phyloP scores from a whole-genome alignment of 2,113 vertebrate genomes.

The Origma solitaria region DNA sequence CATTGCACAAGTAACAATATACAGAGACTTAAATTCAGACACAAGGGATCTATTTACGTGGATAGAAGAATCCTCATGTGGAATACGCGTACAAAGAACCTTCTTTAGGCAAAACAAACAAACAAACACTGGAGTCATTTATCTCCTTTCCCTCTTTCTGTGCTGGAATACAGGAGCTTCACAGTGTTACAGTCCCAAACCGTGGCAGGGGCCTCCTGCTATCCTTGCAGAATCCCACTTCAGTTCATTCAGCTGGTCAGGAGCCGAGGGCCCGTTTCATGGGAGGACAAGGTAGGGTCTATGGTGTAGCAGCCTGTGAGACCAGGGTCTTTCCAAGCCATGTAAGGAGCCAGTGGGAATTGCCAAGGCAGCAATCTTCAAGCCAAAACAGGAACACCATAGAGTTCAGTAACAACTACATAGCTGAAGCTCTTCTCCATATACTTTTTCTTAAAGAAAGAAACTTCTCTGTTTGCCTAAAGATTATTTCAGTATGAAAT shows the following conservation, averaged over 20 bases:
- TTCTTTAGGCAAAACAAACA: conserved; percentile 62
- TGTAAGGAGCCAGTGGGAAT: neutral
- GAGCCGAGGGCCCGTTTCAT: conserved; percentile 5
- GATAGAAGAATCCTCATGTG: conserved; percentile 39
- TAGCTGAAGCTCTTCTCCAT: neutral
- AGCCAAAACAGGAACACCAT: neutral
- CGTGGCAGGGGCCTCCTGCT: neutral
- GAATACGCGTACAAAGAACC: conserved; percentile 47
- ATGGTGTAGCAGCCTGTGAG: neutral
- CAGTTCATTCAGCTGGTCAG: conserved; percentile 25
- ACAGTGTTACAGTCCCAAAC: conserved; percentile 16
- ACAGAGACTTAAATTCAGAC: conserved; percentile 45
- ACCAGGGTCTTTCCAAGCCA: neutral
- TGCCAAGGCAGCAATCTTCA: conserved; percentile 1
- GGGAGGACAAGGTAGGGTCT: conserved; percentile 31
- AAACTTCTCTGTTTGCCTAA: neutral
- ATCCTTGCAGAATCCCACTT: neutral
- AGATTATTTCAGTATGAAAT: neutral
- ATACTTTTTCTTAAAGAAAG: neutral
- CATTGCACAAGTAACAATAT: conserved; percentile 39
- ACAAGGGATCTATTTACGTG: conserved; percentile 36
- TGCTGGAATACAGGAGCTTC: conserved; percentile 39
- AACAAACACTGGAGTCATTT: conserved; percentile 63
- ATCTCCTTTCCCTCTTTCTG: conserved; percentile 30
- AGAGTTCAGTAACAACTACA: neutral